Percentiles rank a stretch among this genome's conserved stretches.
Conservation (phyloP, 2,113 vertebrate genomes). For the Coreoperca whiteheadi region DNA sequence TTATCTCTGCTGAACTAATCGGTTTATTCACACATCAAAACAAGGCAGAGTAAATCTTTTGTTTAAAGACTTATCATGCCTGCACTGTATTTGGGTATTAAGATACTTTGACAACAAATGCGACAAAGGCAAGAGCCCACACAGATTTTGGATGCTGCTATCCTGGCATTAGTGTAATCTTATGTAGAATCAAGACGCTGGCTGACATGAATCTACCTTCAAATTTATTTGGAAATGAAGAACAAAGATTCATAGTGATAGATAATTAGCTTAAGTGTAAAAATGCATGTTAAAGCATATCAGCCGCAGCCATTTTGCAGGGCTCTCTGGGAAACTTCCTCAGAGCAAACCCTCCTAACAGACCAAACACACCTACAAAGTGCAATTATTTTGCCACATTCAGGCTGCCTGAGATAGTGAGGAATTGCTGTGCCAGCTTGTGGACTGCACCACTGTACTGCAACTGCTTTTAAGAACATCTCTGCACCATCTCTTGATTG, state of each 20-base stretch:
- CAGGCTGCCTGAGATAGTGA: constrained; percentile 22
- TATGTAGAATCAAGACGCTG: constrained; percentile 16
- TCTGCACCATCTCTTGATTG: constrained; percentile 66
- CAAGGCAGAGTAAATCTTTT: constrained; percentile 59
- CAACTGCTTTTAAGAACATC: constrained; percentile 38
- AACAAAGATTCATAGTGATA: not conserved
- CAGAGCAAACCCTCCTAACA: constrained; percentile 11
- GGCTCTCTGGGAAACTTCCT: not conserved
- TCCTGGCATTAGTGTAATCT: constrained; percentile 8
- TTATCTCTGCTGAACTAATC: constrained; percentile 77
- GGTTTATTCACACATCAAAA: constrained; percentile 72
- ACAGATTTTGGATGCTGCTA: not conserved
- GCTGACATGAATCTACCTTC: not conserved
- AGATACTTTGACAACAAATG: constrained; percentile 49
- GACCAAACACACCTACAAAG: constrained; percentile 24
- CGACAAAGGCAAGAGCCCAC: constrained; percentile 23
- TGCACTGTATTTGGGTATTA: constrained; percentile 17
- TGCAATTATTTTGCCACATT: constrained; percentile 18
- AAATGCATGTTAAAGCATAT: constrained; percentile 5
- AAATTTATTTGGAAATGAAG: constrained; percentile 8
- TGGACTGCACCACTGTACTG: constrained; percentile 43
- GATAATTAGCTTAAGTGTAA: not conserved
- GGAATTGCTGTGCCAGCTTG: constrained; percentile 66
- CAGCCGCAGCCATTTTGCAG: not conserved
- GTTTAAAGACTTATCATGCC: constrained; percentile 51